These are phyloP conservation scores for Drosophila takahashii DNA, from an alignment of 1,140 invertebrate genomes.

Conservation along the genomic window DNA sequence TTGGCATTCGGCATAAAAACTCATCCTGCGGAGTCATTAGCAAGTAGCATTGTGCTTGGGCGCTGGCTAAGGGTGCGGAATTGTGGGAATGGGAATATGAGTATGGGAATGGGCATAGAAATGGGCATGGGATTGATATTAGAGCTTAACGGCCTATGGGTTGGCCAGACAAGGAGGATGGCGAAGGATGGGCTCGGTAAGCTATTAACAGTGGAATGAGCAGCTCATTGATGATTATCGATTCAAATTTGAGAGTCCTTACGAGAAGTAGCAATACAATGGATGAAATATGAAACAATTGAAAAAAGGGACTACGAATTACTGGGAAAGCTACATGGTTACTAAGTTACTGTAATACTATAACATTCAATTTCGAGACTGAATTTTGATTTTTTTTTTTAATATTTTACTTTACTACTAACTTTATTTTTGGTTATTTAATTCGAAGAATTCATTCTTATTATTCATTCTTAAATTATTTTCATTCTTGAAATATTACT, in stretches of 20 bases:
- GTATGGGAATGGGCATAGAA: constrained; percentile 1
- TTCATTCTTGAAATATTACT: too few relatives aligned
- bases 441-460: too few relatives aligned
- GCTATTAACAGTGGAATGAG: constrained; percentile 26
- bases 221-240: constrained; percentile 34
- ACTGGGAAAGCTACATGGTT: neutral
- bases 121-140: constrained; percentile 29
- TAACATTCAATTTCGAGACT: neutral
- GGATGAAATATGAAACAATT: neutral
- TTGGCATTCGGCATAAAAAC: constrained; percentile 51
- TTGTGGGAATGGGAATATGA: constrained; percentile 14
- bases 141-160: constrained; percentile 39
- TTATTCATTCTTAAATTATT: too few relatives aligned
- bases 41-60: constrained; percentile 34
- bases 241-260: constrained; percentile 26
- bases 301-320: neutral
- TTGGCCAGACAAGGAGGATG: constrained; percentile 8
- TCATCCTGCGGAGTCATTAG: constrained; percentile 43
- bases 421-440: too few relatives aligned
- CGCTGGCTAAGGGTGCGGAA: neutral
- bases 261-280: neutral
- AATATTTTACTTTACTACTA: too few relatives aligned
- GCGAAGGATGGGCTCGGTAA: constrained; percentile 26
- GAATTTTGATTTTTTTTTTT: too few relatives aligned
- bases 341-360: neutral